A percentile compares a stretch with the other conserved stretches of the same genome.
Conservation (phyloP, 2,888 invertebrate genomes). For the Cistogaster globosa region DNA sequence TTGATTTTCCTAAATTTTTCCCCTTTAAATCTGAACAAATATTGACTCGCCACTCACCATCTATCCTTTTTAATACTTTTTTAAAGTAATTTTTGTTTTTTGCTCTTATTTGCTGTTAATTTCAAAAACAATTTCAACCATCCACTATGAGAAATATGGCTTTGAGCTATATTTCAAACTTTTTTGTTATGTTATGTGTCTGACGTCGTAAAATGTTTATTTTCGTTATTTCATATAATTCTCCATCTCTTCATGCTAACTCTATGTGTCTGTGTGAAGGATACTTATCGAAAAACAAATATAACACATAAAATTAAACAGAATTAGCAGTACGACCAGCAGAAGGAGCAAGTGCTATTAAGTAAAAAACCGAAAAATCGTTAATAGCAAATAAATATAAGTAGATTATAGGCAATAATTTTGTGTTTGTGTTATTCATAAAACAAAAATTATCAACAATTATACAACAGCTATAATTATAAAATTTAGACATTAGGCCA, state of each 20-base stretch:
- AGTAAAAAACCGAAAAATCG: constrained; percentile 27
- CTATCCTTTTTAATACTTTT: too few species aligned
- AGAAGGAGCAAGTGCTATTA: background rate
- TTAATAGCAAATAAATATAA: constrained; percentile 42
- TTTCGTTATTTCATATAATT: constrained; percentile 66
- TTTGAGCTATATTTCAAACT: too few species aligned
- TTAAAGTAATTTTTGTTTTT: too few species aligned
- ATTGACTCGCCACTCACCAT: too few species aligned
- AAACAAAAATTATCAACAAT: background rate
- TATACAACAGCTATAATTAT: constrained; percentile 28
- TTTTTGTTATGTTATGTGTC: too few species aligned
- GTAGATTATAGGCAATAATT: constrained; percentile 48
- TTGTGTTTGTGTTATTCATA: constrained; percentile 16
- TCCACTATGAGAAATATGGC: background rate
- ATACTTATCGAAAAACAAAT: constrained; percentile 28
- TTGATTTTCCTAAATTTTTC: too few species aligned
- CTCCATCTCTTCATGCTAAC: too few species aligned
- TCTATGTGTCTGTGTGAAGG: constrained; percentile 42
- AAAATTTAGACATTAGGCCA: constrained; percentile 59
- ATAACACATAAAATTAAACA: background rate
- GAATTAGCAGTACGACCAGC: background rate
- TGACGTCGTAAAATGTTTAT: constrained; percentile 57
- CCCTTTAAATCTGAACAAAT: too few species aligned
- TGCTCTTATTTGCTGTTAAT: too few species aligned
- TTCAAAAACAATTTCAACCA: too few species aligned